These are phyloP conservation scores for Rhinolophus ferrumequinum DNA, from an alignment of 2,113 vertebrate genomes.

Conservation along the genomic window DNA sequence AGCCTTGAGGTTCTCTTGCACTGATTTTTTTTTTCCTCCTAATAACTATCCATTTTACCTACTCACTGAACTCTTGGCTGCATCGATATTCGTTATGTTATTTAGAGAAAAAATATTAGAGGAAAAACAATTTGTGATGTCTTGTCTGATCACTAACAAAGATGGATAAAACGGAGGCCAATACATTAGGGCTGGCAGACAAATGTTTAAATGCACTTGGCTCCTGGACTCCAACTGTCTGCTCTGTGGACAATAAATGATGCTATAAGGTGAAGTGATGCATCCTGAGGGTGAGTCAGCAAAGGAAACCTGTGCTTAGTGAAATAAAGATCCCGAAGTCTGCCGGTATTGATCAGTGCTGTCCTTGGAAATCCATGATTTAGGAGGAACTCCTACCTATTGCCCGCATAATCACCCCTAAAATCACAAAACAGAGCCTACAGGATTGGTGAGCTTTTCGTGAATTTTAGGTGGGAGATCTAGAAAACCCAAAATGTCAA, in stretches of 20 bases:
- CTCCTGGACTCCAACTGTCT: not conserved
- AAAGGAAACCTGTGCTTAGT: not conserved
- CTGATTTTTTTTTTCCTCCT: constrained; percentile 28
- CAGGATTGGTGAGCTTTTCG: not conserved
- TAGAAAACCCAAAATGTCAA: not conserved
- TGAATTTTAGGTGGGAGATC: not conserved
- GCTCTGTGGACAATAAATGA: not conserved
- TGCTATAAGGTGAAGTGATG: not conserved
- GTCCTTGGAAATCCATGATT: not conserved
- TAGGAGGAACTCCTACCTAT: not conserved
- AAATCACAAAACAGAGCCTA: not conserved
- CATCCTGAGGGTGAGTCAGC: not conserved
- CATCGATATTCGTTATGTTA: constrained; percentile 57
- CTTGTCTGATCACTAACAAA: constrained; percentile 40
- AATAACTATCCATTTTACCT: constrained; percentile 35
- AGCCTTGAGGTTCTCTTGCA: not conserved
- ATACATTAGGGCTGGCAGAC: not conserved
- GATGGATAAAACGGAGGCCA: not conserved
- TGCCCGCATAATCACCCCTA: not conserved
- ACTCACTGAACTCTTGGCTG: not conserved
- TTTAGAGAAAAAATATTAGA: not conserved
- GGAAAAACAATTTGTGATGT: constrained; percentile 39
- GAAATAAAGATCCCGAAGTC: not conserved
- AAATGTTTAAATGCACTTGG: not conserved
- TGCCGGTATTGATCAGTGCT: not conserved